Evolutionary conservation across 1,140 invertebrate genomes (phyloP).

Genomic region (Macrotrachela quadricornifera): DNA sequence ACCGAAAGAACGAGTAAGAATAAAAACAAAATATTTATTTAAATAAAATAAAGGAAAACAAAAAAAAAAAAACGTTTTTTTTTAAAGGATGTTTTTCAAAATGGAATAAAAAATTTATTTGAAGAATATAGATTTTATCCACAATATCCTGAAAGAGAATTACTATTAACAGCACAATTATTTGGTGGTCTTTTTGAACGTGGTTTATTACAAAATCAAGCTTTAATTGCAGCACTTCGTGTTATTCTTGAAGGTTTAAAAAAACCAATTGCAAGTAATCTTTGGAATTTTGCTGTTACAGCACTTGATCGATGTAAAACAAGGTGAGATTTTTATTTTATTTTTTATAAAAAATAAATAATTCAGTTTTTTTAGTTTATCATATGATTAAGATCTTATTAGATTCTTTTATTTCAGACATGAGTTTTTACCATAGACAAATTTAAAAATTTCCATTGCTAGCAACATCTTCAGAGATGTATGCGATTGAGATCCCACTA

Average conservation of each 20-base stretch:
- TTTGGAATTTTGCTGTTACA: conserved; percentile 91
- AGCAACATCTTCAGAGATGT: too few relatives aligned
- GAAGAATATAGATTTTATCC: conserved; percentile 96
- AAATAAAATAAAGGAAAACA: too few relatives aligned
- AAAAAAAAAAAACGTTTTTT: too few relatives aligned
- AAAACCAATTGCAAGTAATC: conserved; percentile 60
- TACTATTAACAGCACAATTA: conserved; percentile 83
- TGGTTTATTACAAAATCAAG: conserved; percentile 56
- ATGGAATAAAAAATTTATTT: conserved; percentile 81
- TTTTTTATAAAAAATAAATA: conserved; percentile 49
- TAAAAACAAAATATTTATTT: too few relatives aligned
- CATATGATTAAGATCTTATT: too few relatives aligned
- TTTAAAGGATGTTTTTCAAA: too few relatives aligned
- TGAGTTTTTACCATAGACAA: neutral
- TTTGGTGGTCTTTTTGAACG: conserved; percentile 95
- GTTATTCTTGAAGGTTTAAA: conserved; percentile 76
- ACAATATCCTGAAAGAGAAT: conserved; percentile 90
- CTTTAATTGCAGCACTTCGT: conserved; percentile 63
- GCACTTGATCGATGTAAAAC: conserved; percentile 71
- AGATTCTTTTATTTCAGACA: neutral
- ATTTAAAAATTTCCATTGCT: neutral
- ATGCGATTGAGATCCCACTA: too few relatives aligned
- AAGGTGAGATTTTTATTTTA: too few relatives aligned
- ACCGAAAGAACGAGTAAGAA: too few relatives aligned
- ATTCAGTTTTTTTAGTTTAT: neutral